Evolutionary conservation across 2,888 invertebrate genomes (phyloP).

Genomic region (Cerastis leucographa): DNA sequence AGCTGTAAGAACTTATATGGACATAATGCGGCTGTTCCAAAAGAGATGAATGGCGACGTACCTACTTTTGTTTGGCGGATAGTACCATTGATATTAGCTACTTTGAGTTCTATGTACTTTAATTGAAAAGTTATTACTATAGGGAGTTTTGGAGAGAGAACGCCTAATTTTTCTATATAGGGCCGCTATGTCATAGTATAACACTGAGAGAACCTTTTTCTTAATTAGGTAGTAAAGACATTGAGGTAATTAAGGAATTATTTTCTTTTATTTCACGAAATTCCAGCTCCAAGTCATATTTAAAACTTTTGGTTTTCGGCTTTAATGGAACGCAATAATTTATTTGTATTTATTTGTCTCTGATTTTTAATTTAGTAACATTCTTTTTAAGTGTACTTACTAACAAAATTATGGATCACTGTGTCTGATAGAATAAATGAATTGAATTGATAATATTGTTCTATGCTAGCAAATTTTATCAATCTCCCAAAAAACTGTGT

Average conservation of each 20-base stretch:
- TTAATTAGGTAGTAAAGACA: no score
- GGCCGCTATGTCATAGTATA: not conserved
- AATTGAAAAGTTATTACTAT: not conserved
- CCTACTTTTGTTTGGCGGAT: not conserved
- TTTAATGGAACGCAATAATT: not conserved
- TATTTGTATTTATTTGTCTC: no score
- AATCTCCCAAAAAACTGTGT: no score
- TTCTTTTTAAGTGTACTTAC: no score
- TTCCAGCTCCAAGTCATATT: not conserved
- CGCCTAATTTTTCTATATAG: not conserved
- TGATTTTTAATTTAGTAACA: no score
- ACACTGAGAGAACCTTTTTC: not conserved
- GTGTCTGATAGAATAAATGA: no score
- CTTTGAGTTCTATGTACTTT: not conserved
- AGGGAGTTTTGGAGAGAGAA: not conserved
- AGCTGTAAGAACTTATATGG: slow-evolving; percentile 4
- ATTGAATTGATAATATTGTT: no score
- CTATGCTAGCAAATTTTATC: not conserved
- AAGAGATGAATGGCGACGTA: not conserved
- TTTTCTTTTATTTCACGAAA: not conserved
- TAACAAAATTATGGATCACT: no score
- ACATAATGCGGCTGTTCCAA: not conserved
- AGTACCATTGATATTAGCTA: not conserved
- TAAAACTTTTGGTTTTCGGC: not conserved
- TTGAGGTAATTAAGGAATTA: not conserved